A percentile compares a stretch with the other conserved stretches of the same genome.
Evolutionary conservation across 1,140 invertebrate species (phyloP).

Genomic region (Belonocnema kinseyi): DNA sequence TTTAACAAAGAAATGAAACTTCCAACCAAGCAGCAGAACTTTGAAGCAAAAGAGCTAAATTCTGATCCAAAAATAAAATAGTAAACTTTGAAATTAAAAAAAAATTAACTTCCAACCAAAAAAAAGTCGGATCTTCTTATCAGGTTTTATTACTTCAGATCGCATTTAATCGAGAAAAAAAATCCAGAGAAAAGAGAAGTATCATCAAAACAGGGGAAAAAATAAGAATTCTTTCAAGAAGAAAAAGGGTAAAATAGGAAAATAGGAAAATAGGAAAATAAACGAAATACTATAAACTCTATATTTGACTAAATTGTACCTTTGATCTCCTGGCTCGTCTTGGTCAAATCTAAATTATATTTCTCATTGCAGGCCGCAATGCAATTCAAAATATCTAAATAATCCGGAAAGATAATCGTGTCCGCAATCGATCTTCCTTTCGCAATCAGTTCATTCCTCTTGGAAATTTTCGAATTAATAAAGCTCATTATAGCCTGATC

Average conservation of each 20-base stretch:
- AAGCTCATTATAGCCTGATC: constrained; percentile 77
- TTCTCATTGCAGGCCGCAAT: constrained; percentile 69
- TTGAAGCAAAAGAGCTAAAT: too few relatives aligned
- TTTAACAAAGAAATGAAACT: too few relatives aligned
- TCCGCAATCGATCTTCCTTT: constrained; percentile 43
- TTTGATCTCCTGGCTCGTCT: constrained; percentile 67
- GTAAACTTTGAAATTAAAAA: too few relatives aligned
- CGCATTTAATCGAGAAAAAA: too few relatives aligned
- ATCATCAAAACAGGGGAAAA: too few relatives aligned
- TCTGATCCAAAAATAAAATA: too few relatives aligned
- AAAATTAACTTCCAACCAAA: too few relatives aligned
- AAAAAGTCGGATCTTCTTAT: too few relatives aligned
- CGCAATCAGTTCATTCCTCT: constrained; percentile 61
- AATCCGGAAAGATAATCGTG: constrained; percentile 76
- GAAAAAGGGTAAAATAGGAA: not conserved
- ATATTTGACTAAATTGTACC: constrained; percentile 62
- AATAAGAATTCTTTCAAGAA: too few relatives aligned
- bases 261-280: not conserved
- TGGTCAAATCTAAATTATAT: constrained; percentile 68
- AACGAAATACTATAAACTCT: not conserved
- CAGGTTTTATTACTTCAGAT: too few relatives aligned
- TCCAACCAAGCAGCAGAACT: too few relatives aligned
- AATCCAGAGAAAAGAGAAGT: too few relatives aligned
- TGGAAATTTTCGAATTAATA: constrained; percentile 67
- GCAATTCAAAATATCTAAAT: constrained; percentile 76